phyloP scores from a whole-genome alignment of 2,888 invertebrate species.

The Drosophila greeni region DNA sequence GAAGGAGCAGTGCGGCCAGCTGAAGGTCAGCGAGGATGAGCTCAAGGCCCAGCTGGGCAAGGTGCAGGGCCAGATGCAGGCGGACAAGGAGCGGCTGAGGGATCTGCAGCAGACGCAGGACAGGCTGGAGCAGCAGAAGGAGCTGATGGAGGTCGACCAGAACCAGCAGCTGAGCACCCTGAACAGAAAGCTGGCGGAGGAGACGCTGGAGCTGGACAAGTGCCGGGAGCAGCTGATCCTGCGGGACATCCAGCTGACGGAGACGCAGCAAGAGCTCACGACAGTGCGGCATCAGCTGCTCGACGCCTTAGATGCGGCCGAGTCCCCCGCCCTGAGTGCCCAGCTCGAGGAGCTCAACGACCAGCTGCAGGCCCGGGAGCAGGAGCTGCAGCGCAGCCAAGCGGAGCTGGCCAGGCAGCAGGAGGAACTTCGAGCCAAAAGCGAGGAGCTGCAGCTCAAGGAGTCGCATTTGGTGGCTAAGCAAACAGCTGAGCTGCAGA shows the following conservation, averaged over 20 bases:
- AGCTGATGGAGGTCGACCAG: constrained; percentile 22
- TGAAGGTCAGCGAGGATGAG: constrained; percentile 13
- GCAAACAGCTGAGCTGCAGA: constrained; percentile 10
- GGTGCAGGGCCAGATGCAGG: constrained; percentile 20
- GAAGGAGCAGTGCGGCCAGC: constrained; percentile 8
- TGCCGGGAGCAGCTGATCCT: constrained; percentile 6
- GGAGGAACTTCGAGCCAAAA: background rate
- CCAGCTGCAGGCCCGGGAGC: constrained; percentile 11
- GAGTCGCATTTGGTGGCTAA: constrained; percentile 8
- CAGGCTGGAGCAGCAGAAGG: constrained; percentile 27
- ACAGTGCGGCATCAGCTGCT: constrained; percentile 7
- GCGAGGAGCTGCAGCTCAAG: background rate
- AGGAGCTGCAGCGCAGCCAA: constrained; percentile 9
- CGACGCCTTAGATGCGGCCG: too few relatives aligned
- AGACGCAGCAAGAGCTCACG: constrained; percentile 19
- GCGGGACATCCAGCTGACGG: constrained; percentile 10
- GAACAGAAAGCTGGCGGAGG: constrained; percentile 17
- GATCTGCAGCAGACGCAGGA: constrained; percentile 16
- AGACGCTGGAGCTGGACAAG: constrained; percentile 22
- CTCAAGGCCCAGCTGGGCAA: constrained; percentile 22
- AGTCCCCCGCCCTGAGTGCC: background rate
- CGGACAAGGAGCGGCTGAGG: constrained; percentile 8
- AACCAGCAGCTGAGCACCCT: constrained; percentile 22
- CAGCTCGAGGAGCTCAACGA: background rate
- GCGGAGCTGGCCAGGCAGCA: background rate